These are phyloP conservation scores for Hystrix cristata DNA, from an alignment of 2,113 vertebrate genomes.

Conservation along the genomic window DNA sequence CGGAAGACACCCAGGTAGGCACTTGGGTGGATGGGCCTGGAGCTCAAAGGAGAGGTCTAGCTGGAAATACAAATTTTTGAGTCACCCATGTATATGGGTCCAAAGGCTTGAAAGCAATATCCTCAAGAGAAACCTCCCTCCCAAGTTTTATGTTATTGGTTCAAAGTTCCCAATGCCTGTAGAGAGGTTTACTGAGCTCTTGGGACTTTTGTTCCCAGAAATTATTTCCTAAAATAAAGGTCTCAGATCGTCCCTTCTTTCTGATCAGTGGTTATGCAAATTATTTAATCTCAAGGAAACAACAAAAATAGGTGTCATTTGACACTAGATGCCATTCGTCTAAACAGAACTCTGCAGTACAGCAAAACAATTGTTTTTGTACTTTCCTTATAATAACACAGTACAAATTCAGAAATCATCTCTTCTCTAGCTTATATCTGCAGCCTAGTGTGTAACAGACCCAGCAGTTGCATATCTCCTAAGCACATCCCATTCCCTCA, in stretches of 20 bases:
- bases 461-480: not conserved
- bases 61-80: too few species aligned
- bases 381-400: not conserved
- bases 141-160: too few species aligned
- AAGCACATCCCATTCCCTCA: not conserved
- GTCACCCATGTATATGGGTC: too few species aligned
- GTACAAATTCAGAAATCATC: not conserved
- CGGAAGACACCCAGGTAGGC: too few species aligned
- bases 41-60: too few species aligned
- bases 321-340: not conserved
- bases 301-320: not conserved
- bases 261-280: not conserved
- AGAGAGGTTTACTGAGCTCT: not conserved
- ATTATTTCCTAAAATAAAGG: slow-evolving; percentile 5
- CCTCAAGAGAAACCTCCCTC: too few species aligned
- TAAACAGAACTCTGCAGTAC: not conserved
- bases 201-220: not conserved
- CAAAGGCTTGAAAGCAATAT: too few species aligned
- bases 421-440: not conserved
- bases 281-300: not conserved
- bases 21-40: too few species aligned
- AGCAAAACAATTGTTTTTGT: not conserved
- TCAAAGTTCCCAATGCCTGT: not conserved
- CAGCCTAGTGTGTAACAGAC: not conserved
- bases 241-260: not conserved